Base-by-base conservation (phyloP, 2,888 invertebrate genomes). In the Gastrophysa polygoni region DNA sequence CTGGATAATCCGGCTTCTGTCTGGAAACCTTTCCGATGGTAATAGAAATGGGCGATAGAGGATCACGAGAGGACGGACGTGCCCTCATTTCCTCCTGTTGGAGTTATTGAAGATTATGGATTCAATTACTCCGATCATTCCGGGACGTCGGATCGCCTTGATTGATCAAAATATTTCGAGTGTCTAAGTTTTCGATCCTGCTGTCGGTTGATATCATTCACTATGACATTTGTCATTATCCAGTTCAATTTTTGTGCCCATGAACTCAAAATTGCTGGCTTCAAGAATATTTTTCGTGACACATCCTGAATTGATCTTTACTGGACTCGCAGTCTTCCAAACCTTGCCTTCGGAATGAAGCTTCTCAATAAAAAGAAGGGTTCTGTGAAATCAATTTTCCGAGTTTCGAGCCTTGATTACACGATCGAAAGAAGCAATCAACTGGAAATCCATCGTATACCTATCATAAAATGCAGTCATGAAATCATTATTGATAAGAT, bases 11-110 rank as follows among this genome's bases (percentile, higher is more conserved):
- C 73, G 73, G 72, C 76, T 76, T 77, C 77, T 78, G 76, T 76
- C 77, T 75, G 74, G 70, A 70, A 74, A 75, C 75, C 75, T 75
- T 71, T 73, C 68, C 68, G 71, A 72, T 73, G 73, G 73, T 75
- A 77, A 77, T 77, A 74, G 76, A 77, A 77, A 75, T 38, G 75
- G 73, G 73, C 74, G 74, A 75, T 74, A 72, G 74, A 61, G 63
- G 68, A 68, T 68, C 75, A 75, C 73, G 68, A 52, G 66, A 67
- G 66, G 70, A 65, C 64, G 69, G 65, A 72, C 71, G 69, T 68
- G 70, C 68, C 71, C 70, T 64, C 69, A 69, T 73, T 71, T 71
- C 66, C 61, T 61, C 68, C 60, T 71, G 70, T 68, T 66, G 68
- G 68, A 68, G 70, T 71, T 74, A 74, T 72, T 68, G 67, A 63